phyloP scores from a whole-genome alignment of 2,888 invertebrate species.

The Diplolepis rosae region DNA sequence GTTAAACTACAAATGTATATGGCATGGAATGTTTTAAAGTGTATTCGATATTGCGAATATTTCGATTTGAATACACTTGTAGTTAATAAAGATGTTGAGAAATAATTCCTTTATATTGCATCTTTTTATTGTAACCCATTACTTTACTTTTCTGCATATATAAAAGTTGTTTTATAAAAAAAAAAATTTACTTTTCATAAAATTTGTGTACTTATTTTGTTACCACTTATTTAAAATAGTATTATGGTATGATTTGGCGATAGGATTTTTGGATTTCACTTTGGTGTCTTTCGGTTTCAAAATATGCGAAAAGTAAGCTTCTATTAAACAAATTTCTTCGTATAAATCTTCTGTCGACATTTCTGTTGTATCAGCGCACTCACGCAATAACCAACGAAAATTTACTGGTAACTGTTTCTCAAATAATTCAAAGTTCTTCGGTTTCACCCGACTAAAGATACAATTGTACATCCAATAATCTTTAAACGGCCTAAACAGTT shows the following conservation, averaged over 20 bases:
- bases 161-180: too few species aligned
- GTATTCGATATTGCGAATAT: constrained; percentile 45
- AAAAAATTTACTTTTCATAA: too few species aligned
- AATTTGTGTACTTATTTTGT: neutral
- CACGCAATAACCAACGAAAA: constrained; percentile 71
- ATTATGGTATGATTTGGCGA: neutral
- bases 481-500: constrained; percentile 60
- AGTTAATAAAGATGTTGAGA: constrained; percentile 50
- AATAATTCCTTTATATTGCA: neutral
- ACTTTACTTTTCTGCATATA: neutral
- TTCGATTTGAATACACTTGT: constrained; percentile 50
- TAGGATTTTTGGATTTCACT: neutral
- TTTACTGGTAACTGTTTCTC: constrained; percentile 65
- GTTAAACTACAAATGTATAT: constrained; percentile 14
- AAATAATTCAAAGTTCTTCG: constrained; percentile 60
- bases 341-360: constrained; percentile 67
- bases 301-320: constrained; percentile 60
- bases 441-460: constrained; percentile 57
- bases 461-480: constrained; percentile 72
- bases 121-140: neutral
- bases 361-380: constrained; percentile 66
- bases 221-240: constrained; percentile 4
- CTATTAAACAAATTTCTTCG: constrained; percentile 66
- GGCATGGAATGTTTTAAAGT: neutral
- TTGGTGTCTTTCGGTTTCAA: constrained; percentile 35